Base-by-base conservation (phyloP, 2,113 vertebrate species). In the Phalacrocorax pelagicus region DNA sequence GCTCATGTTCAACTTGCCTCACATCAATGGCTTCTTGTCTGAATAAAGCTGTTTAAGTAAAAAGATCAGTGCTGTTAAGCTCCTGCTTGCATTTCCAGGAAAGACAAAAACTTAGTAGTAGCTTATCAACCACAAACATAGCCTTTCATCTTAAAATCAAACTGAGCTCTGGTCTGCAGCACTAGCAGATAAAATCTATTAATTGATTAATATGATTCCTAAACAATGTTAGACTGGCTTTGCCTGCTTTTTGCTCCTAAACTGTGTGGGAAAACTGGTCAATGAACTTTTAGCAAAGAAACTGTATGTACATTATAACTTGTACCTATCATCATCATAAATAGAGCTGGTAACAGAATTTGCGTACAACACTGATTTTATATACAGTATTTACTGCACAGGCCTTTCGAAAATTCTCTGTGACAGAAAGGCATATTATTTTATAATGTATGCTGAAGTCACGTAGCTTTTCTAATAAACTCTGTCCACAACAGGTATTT, bases 291-390 rank as follows among this genome's bases (percentile, higher is more conserved):
- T 29, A 58, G 14, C 5, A 79, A 65, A 79, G 42, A 78, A 78
- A n/a, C 5, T 0, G 0, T 10, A 6, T 11, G 8, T 15, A 55
- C 12, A 7, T 47, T 75, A 34, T 6, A 23, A 16, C 29, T 63
- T 20, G 2, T 44, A 42, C 20, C 13, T 87, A 40, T 3, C 6
- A 3, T 67, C 90, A 46, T 18, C 0, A 0, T 29, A 80, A 75
- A 82, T 38, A 54, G 19, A 59, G 8, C 17, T 13, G 4, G 32
- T 81, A 70, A 46, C 7, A 46, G 4, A 20, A 10, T n/a, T 91
- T 91, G 29, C 23, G 47, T 58, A 63, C 24, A 71, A 67, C 13
- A 26, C 13, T 46, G 16, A 91, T 3, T 26, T 44, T 3, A 0
- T 42, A 86, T 91, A 24, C 10, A 52, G 54, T 22, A 27, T 57